Percentiles rank a stretch among this genome's conserved stretches.
phyloP scores from a whole-genome alignment of 2,888 invertebrate species.

The Caenorhabditis sp. region DNA sequence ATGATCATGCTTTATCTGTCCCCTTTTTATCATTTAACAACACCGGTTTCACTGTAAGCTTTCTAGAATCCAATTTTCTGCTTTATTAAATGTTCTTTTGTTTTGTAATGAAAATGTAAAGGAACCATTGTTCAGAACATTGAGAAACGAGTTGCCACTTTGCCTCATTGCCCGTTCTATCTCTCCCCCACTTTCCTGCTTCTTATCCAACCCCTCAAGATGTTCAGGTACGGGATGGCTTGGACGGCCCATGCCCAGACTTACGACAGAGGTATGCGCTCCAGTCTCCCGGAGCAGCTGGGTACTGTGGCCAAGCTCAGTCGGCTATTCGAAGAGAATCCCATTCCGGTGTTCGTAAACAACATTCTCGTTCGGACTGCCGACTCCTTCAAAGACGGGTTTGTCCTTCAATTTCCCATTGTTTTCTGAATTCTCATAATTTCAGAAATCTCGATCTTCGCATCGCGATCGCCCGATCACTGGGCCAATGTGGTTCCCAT shows the following conservation, averaged over 20 bases:
- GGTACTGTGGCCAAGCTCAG: conserved; percentile 97
- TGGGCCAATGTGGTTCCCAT: conserved; percentile 95
- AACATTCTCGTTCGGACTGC: conserved; percentile 94
- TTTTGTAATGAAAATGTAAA: too few relatives aligned
- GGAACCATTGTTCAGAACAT: too few relatives aligned
- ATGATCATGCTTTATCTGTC: too few relatives aligned
- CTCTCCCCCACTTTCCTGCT: too few relatives aligned
- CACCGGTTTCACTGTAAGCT: too few relatives aligned
- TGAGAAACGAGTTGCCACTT: too few relatives aligned
- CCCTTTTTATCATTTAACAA: too few relatives aligned
- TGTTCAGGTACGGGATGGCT: conserved; percentile 15
- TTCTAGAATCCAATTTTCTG: too few relatives aligned
- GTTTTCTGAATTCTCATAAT: neutral
- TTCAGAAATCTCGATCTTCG: conserved; percentile 88
- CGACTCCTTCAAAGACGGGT: conserved; percentile 90
- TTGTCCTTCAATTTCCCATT: neutral
- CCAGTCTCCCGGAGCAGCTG: conserved; percentile 87
- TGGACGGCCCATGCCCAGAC: conserved; percentile 11
- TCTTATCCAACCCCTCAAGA: neutral
- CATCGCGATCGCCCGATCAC: conserved; percentile 91
- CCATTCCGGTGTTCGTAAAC: conserved; percentile 96
- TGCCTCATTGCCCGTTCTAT: too few relatives aligned
- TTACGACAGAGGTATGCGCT: conserved; percentile 25
- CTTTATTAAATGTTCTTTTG: too few relatives aligned
- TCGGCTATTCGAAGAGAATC: conserved; percentile 94